Base-by-base conservation (phyloP, 2,888 invertebrate genomes). In the Standfussiana lucernea region DNA sequence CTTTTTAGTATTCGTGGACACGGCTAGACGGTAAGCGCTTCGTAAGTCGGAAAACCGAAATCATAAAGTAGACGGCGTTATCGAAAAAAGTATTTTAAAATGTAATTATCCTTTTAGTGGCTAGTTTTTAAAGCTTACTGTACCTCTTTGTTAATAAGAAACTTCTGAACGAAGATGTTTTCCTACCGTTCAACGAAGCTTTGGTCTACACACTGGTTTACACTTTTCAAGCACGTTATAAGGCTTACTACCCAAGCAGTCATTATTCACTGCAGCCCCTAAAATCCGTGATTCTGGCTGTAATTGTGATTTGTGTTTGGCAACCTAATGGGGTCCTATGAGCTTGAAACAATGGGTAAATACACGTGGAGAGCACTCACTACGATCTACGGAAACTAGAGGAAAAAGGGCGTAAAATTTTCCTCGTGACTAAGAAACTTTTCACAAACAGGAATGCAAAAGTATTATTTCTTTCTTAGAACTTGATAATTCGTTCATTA, bases 1-100 rank as follows among this genome's bases (percentile, higher is more conserved):
- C 75, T 77, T 70, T 77, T 89, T 75, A 75, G 73, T 86, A 86
- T 88, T 85, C 85, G 56, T 50, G 50, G 72, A 50, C 77, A 79
- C 73, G 86, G 59, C 73, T 79, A 74, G 59, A 76, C 61, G 45
- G 42, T 69, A 67, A 71, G 42, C 53, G 64, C 50, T 86, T 86
- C 21, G 37, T 53, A 83, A 82, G 64, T 65, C 18, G 45, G 35
- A 50, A 72, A 65, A 74, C 21, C 15, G 18, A 65, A 77, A 65
- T 45, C 8, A 56, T 62, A 78, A 77, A 85, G 28, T 56, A n/a
- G 42, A 59, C 61, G 1, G 61, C 32, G 37, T 42, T 82, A 62
- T 73, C 35, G 62, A 64, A 66, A n/a, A 70, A 73, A 45, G 53
- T 35, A 32, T 59, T 77, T 56, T 21, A 40, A 56, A 67, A 67